Evolutionary conservation across 2,888 invertebrate genomes (phyloP).

Genomic region (Megaustenia siamemsis): DNA sequence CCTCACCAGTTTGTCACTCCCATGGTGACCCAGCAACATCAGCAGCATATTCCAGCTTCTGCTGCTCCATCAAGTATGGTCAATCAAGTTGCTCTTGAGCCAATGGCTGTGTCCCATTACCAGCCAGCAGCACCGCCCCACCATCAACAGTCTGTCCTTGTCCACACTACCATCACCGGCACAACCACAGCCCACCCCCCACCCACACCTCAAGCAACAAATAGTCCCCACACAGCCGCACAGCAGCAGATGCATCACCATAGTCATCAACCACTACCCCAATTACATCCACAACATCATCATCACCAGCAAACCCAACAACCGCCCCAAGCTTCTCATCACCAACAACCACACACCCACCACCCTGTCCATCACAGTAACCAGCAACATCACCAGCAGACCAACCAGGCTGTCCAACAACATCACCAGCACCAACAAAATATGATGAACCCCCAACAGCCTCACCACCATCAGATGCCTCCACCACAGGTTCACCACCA

Average conservation of each 20-base stretch:
- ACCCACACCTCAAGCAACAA: conserved; percentile 43
- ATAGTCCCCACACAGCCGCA: conserved; percentile 24
- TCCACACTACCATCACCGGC: conserved; percentile 25
- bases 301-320: conserved; percentile 35
- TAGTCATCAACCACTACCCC: conserved; percentile 27
- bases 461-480: conserved; percentile 20
- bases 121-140: conserved; percentile 24
- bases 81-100: conserved; percentile 17
- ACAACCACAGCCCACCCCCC: conserved; percentile 27
- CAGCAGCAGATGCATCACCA: conserved; percentile 48
- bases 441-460: not conserved
- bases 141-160: conserved; percentile 32
- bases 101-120: conserved; percentile 19
- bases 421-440: conserved; percentile 25
- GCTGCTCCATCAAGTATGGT: conserved; percentile 20
- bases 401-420: conserved; percentile 18
- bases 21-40: conserved; percentile 43
- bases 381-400: conserved; percentile 37
- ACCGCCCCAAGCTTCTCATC: conserved; percentile 11
- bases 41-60: conserved; percentile 34
- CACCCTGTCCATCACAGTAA: conserved; percentile 32
- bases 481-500: conserved; percentile 2
- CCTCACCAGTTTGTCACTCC: conserved; percentile 44
- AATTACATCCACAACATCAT: conserved; percentile 13
- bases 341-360: conserved; percentile 32